Evolutionary conservation across 2,888 invertebrate genomes (phyloP).

Genomic region (Oscheius onirici): DNA sequence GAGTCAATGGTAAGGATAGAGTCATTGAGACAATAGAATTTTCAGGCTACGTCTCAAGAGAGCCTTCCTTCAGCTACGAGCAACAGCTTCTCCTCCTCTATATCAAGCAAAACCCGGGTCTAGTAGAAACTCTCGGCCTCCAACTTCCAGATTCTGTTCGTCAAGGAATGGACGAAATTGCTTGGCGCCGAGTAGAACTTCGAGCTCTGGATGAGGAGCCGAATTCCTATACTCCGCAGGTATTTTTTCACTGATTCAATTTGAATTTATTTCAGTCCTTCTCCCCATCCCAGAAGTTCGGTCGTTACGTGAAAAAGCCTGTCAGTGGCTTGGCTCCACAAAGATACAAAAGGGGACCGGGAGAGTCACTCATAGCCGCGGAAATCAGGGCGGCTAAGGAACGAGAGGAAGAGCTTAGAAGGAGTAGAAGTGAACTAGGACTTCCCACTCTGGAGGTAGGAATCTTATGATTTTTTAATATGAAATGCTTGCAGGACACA

Average conservation of each 20-base stretch:
- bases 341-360: constrained; percentile 15
- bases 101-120: constrained; percentile 48
- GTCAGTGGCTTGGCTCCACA: neutral
- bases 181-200: constrained; percentile 27
- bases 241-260: neutral
- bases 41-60: neutral
- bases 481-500: too few species aligned
- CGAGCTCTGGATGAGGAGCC: constrained; percentile 14
- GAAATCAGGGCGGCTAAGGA: constrained; percentile 74
- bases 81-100: constrained; percentile 53
- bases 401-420: constrained; percentile 74
- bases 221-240: constrained; percentile 20
- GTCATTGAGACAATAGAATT: neutral
- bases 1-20: constrained; percentile 13
- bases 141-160: constrained; percentile 33
- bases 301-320: constrained; percentile 32
- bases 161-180: constrained; percentile 24
- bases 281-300: constrained; percentile 11
- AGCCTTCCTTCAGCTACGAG: constrained; percentile 31
- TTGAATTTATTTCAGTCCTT: neutral
- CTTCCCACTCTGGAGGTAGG: constrained; percentile 40
- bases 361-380: constrained; percentile 24
- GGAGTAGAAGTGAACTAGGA: constrained; percentile 57
- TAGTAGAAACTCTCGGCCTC: constrained; percentile 43
- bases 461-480: too few species aligned